These are phyloP conservation scores for Intoshia linei DNA, from an alignment of 1,140 invertebrate genomes.

Conservation along the genomic window DNA sequence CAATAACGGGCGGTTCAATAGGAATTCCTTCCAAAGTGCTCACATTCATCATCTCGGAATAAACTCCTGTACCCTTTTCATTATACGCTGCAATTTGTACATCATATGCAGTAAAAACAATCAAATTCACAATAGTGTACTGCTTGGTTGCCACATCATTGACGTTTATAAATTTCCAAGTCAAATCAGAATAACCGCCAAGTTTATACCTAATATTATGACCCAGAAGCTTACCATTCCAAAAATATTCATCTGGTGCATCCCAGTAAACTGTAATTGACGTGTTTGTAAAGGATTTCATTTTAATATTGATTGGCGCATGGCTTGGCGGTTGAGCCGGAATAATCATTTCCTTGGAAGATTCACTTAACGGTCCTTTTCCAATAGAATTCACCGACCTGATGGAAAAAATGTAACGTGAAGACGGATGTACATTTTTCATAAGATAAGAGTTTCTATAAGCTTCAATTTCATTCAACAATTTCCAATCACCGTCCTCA, in stretches of 20 bases:
- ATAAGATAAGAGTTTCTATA: too few species aligned
- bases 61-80: slow-evolving; percentile 67
- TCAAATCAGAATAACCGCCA: slow-evolving; percentile 45
- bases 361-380: neutral
- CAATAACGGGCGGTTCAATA: slow-evolving; percentile 48
- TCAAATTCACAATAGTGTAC: slow-evolving; percentile 9
- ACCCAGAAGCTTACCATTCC: slow-evolving; percentile 67
- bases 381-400: slow-evolving; percentile 34
- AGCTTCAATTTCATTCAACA: too few species aligned
- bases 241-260: slow-evolving; percentile 51
- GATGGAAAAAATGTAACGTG: slow-evolving; percentile 70
- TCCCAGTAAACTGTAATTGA: slow-evolving; percentile 93
- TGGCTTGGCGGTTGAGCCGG: slow-evolving; percentile 12
- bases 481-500: too few species aligned
- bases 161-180: slow-evolving; percentile 34
- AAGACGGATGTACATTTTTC: slow-evolving; percentile 54
- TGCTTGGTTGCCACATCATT: slow-evolving; percentile 28
- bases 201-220: slow-evolving; percentile 61
- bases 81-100: slow-evolving; percentile 88
- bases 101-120: slow-evolving; percentile 41
- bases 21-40: slow-evolving; percentile 77
- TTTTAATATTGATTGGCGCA: slow-evolving; percentile 13
- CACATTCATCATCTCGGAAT: slow-evolving; percentile 47
- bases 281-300: slow-evolving; percentile 23
- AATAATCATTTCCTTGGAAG: neutral